These are phyloP conservation scores for Akabosia matsudoensis DNA, from an alignment of 1,140 invertebrate genomes.

Conservation along the genomic window DNA sequence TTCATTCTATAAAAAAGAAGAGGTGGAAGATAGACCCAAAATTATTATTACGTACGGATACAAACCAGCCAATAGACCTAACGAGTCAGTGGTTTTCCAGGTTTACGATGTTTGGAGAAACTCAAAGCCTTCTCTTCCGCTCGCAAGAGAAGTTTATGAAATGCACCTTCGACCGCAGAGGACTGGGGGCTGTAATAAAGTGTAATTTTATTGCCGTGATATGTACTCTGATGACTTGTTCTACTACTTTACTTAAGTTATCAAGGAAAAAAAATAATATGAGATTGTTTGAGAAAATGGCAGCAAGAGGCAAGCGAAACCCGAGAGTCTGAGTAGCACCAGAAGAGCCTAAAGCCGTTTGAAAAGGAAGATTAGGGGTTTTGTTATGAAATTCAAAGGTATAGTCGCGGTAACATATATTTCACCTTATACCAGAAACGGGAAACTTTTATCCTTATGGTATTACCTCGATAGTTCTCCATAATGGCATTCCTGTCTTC, in stretches of 20 bases:
- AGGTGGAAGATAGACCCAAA: neutral
- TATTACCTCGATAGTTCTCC: neutral
- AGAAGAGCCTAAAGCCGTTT: neutral
- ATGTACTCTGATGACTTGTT: slow-evolving; percentile 13
- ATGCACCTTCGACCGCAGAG: slow-evolving; percentile 14
- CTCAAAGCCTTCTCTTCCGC: neutral
- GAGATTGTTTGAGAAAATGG: neutral
- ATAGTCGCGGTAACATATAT: neutral
- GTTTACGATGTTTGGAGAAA: neutral
- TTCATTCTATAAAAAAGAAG: slow-evolving; percentile 3
- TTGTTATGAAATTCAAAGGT: too few relatives aligned
- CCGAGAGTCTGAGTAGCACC: neutral
- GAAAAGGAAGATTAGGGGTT: neutral
- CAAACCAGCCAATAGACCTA: neutral
- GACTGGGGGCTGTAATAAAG: slow-evolving; percentile 48
- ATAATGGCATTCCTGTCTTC: neutral
- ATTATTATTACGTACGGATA: neutral
- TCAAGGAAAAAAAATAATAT: too few relatives aligned
- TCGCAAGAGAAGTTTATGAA: slow-evolving; percentile 19
- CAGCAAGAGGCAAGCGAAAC: neutral
- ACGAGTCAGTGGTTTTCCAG: neutral
- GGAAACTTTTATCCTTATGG: neutral
- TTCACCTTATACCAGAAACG: neutral
- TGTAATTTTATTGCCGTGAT: slow-evolving; percentile 47
- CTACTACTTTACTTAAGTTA: slow-evolving; percentile 8